Evolutionary conservation across 2,113 vertebrate genomes (phyloP), one percentile per base, ranked within the genome.

Genomic region (Odocoileus virginianus): DNA sequence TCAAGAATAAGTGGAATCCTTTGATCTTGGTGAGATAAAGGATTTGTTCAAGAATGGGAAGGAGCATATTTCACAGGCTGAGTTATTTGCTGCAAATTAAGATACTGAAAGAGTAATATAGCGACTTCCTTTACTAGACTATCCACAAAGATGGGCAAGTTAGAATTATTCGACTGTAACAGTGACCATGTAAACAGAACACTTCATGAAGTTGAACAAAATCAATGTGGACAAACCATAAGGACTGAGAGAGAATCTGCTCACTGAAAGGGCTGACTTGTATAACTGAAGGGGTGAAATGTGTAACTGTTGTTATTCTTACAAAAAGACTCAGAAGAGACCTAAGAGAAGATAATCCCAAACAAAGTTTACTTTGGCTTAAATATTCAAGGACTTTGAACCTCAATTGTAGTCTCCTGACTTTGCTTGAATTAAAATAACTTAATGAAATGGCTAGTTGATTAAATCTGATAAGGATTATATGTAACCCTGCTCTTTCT

Each of bases 21-120:
- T 96, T 95, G 87, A 97, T 97, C 71, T 96, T 86, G 17, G 16
- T 88, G 16, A 43, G 89, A 93, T 82, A 90, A 93, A 92, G n/a
- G 47, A 67, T 95, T 97, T 93, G 33, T 40, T 97, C 71, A 87
- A 86, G 67, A 91, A 82, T 58, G n/a, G 50, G 91, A 96, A 78
- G 16, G 10, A 21, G 74, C 28, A 89, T 87, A 60, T 92, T 83
- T 94, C 84, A 92, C 33, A 81, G 43, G 28, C 36, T 57, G 23
- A 93, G 95, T 91, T 89, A 89, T 91, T 89, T 96, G 60, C 43
- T 6, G 23, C 50, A 60, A 95, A 64, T 87, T 87, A 92, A 81
- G 67, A 92, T 47, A 58, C 2, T 92, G 61, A 92, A 92, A 88
- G 76, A 76, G 60, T 82, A 89, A 83, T 11, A 36, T 14, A 27